Percentiles rank a stretch among this genome's conserved stretches.
Evolutionary conservation across 1,140 invertebrate species (phyloP).

Genomic region (Lucilia sericata): DNA sequence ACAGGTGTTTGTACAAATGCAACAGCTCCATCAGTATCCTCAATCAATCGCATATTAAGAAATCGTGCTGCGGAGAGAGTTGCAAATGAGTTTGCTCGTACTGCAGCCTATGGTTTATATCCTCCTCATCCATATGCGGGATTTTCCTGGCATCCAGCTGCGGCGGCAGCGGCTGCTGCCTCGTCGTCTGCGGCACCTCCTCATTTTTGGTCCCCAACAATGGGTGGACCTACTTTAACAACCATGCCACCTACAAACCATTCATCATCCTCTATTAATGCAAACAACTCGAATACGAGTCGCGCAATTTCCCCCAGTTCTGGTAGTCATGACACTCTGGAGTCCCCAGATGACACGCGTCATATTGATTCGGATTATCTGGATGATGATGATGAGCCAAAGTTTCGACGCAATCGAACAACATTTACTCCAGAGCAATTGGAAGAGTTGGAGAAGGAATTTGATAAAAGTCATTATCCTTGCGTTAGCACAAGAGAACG

Average conservation of each 20-base stretch:
- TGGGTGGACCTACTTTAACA: slow-evolving; percentile 51
- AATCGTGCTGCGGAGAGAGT: slow-evolving; percentile 92
- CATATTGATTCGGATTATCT: slow-evolving; percentile 77
- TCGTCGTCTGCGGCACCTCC: slow-evolving; percentile 4
- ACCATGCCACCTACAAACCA: slow-evolving; percentile 55
- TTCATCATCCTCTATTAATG: slow-evolving; percentile 49
- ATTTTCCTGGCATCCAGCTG: slow-evolving; percentile 67
- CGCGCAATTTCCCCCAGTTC: slow-evolving; percentile 64
- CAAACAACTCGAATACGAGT: slow-evolving; percentile 49
- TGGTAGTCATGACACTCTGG: slow-evolving; percentile 65
- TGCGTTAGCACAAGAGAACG: slow-evolving; percentile 93
- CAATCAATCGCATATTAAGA: slow-evolving; percentile 91
- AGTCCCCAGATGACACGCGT: slow-evolving; percentile 64
- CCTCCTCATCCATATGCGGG: slow-evolving; percentile 79
- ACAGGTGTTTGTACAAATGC: slow-evolving; percentile 87
- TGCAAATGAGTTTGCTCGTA: slow-evolving; percentile 90
- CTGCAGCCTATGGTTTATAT: slow-evolving; percentile 90
- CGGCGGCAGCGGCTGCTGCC: slow-evolving; percentile 47
- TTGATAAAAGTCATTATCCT: slow-evolving; percentile 95
- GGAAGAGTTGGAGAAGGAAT: slow-evolving; percentile 94
- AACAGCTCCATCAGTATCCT: slow-evolving; percentile 90
- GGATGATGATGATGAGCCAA: slow-evolving; percentile 84
- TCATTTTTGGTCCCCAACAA: slow-evolving; percentile 51
- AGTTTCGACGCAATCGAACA: slow-evolving; percentile 91
- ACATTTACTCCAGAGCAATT: slow-evolving; percentile 95